Percentiles rank a stretch among this genome's conserved stretches.
These are phyloP conservation scores for Campoletis sonorensis DNA, from an alignment of 1,140 invertebrate species.

Conservation along the genomic window DNA sequence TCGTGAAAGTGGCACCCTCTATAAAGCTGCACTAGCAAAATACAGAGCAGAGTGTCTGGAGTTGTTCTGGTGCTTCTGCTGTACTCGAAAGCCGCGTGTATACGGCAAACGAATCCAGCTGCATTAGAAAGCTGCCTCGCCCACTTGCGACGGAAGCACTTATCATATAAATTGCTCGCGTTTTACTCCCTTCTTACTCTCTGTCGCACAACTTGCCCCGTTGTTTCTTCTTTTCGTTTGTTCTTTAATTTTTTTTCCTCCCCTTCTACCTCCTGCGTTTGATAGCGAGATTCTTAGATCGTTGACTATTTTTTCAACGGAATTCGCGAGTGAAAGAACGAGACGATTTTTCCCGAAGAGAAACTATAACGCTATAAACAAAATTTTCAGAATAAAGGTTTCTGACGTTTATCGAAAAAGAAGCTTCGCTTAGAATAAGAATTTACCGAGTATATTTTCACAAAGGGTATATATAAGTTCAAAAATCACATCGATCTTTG, in stretches of 20 bases:
- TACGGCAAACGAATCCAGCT: constrained; percentile 43
- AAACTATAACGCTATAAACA: background rate
- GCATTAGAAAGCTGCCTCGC: constrained; percentile 55
- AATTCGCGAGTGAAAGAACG: background rate
- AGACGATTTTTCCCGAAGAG: background rate
- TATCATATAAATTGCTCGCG: constrained; percentile 66
- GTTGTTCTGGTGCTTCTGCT: constrained; percentile 35
- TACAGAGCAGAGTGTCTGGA: constrained; percentile 34
- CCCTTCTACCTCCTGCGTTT: background rate
- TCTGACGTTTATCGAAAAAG: background rate
- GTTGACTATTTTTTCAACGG: background rate
- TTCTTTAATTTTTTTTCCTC: constrained; percentile 26
- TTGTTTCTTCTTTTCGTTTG: constrained; percentile 23
- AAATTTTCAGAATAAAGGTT: background rate
- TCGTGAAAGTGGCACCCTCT: constrained; percentile 34
- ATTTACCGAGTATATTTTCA: constrained; percentile 21
- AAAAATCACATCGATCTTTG: background rate
- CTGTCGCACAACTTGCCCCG: constrained; percentile 34
- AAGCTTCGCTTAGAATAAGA: background rate
- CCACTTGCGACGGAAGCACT: constrained; percentile 61
- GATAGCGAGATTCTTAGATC: constrained; percentile 15
- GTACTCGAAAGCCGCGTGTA: constrained; percentile 50
- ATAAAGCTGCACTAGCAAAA: constrained; percentile 35
- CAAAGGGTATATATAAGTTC: background rate
- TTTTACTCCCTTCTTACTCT: constrained; percentile 58